Evolutionary conservation across 2,888 invertebrate genomes (phyloP).

Genomic region (Calameuta idolon): DNA sequence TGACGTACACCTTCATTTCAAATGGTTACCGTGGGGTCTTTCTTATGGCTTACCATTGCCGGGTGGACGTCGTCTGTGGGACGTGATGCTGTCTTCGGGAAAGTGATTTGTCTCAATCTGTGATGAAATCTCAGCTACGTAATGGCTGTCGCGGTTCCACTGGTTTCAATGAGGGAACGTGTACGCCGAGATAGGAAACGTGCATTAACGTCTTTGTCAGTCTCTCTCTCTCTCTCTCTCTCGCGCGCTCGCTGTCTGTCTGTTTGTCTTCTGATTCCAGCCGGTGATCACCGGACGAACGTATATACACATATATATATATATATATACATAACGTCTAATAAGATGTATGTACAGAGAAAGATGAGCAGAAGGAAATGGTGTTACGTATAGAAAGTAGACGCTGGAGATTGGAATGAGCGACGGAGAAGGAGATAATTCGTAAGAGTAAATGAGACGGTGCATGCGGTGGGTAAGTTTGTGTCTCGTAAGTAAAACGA

Average conservation of each 20-base stretch:
- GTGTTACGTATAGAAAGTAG: not conserved
- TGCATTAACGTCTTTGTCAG: constrained; percentile 12
- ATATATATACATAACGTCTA: not conserved
- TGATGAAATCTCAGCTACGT: constrained; percentile 26
- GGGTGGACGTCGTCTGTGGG: not conserved
- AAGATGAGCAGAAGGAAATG: not conserved
- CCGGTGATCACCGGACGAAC: not conserved
- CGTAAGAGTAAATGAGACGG: not conserved
- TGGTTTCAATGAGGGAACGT: constrained; percentile 16
- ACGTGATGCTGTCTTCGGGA: constrained; percentile 6
- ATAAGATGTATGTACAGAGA: not conserved
- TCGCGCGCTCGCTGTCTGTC: not conserved
- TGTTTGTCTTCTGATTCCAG: not conserved
- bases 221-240: not conserved
- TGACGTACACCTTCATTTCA: not conserved
- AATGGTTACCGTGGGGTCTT: not conserved
- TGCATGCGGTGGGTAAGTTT: no score
- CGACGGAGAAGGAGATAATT: not conserved
- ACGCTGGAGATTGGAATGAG: not conserved
- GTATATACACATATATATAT: not conserved
- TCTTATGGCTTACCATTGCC: not conserved
- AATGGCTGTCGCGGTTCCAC: constrained; percentile 4
- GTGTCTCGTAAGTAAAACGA: not conserved
- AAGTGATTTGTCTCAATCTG: constrained; percentile 33
- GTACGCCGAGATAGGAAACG: constrained; percentile 14